Conservation (phyloP, 2,797 vertebrate genomes). For the Sebastolobus altivelis region DNA sequence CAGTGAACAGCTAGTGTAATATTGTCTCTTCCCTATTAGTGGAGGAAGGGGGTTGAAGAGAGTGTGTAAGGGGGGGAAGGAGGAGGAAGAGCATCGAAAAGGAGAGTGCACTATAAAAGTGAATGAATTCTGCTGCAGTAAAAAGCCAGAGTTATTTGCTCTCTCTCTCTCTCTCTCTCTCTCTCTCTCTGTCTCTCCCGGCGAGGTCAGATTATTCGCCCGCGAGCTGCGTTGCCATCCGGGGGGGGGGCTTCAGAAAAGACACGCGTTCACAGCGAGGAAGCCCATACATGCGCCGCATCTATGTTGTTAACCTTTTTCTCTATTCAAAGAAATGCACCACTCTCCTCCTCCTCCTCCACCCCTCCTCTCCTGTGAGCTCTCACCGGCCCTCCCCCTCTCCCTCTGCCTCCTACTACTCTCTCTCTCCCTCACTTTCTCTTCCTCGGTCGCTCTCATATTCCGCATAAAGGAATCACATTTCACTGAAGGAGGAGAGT, state of each 20-base stretch:
- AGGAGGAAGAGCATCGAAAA: conserved; percentile 52
- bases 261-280: conserved; percentile 23
- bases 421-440: conserved; percentile 47
- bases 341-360: conserved; percentile 37
- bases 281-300: conserved; percentile 39
- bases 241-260: conserved; percentile 14
- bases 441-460: conserved; percentile 69
- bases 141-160: conserved; percentile 71
- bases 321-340: conserved; percentile 74
- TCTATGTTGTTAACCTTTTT: conserved; percentile 74
- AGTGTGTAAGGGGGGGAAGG: conserved; percentile 27
- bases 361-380: conserved; percentile 37
- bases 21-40: conserved; percentile 53
- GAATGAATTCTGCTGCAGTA: conserved; percentile 86
- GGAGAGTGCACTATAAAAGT: conserved; percentile 78
- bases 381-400: conserved; percentile 56
- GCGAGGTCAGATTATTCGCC: conserved; percentile 53
- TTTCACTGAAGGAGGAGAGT: conserved; percentile 78
- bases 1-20: conserved; percentile 46
- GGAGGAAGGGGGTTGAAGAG: conserved; percentile 47
- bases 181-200: conserved; percentile 19
- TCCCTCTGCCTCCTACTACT: conserved; percentile 30
- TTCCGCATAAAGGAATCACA: conserved; percentile 84
- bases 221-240: conserved; percentile 33
- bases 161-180: conserved; percentile 4